phyloP scores from a whole-genome alignment of 1,140 invertebrate species.

The Sminthurides bifidus region DNA sequence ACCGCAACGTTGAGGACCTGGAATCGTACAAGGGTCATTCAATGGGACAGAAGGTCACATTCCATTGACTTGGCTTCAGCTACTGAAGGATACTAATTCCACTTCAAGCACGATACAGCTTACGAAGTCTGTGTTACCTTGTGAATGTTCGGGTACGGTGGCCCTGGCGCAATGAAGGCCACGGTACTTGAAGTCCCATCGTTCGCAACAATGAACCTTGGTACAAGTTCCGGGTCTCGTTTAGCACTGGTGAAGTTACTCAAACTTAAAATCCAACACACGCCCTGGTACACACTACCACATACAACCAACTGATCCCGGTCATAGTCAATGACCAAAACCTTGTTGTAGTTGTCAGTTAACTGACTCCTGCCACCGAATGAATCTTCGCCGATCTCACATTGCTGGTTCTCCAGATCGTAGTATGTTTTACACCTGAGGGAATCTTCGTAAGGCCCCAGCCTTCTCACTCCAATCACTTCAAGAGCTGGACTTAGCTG shows the following conservation, averaged over 20 bases:
- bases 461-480: neutral
- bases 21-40: too few relatives aligned
- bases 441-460: neutral
- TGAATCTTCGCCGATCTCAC: too few relatives aligned
- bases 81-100: too few relatives aligned
- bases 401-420: neutral
- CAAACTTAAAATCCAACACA: neutral
- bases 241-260: neutral
- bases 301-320: neutral
- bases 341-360: neutral
- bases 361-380: neutral
- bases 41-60: too few relatives aligned
- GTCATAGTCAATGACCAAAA: conserved; percentile 3
- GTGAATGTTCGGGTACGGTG: neutral
- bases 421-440: neutral
- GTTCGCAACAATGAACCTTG: neutral
- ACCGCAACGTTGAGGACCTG: conserved; percentile 1
- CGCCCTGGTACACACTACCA: conserved; percentile 1
- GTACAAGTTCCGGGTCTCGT: neutral
- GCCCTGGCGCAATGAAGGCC: conserved; percentile 1
- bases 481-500: neutral
- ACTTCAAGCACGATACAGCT: too few relatives aligned
- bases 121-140: too few relatives aligned
- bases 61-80: too few relatives aligned
- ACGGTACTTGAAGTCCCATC: neutral